Percentiles rank a stretch among this genome's conserved stretches.
phyloP scores from a whole-genome alignment of 2,797 vertebrate genomes.

The Siniperca undulata region DNA sequence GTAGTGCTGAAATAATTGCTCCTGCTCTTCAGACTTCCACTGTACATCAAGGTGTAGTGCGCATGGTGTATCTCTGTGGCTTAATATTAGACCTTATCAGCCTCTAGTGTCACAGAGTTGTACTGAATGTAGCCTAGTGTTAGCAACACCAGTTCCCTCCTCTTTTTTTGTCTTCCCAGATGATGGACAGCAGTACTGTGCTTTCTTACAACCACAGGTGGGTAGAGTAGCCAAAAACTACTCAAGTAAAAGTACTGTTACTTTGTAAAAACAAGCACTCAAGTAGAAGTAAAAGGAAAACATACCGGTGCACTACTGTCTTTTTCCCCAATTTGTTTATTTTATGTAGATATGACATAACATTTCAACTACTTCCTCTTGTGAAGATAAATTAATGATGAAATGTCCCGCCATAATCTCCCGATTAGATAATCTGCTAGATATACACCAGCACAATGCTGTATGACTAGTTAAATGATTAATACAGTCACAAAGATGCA shows the following conservation, averaged over 20 bases:
- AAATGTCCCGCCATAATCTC: neutral
- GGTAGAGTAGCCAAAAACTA: neutral
- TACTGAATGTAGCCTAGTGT: constrained; percentile 5
- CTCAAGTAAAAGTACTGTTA: neutral
- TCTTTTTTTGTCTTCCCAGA: neutral
- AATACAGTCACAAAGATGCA: neutral
- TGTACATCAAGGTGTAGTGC: constrained; percentile 41
- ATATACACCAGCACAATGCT: neutral
- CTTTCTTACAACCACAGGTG: neutral
- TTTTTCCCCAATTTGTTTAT: neutral
- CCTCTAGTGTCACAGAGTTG: constrained; percentile 16
- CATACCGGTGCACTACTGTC: neutral
- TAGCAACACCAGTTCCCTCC: neutral
- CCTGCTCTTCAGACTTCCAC: constrained; percentile 22
- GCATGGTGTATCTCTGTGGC: constrained; percentile 9
- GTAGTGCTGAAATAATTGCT: constrained; percentile 56
- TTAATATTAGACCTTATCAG: constrained; percentile 31
- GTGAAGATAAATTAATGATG: neutral
- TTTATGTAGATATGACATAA: neutral
- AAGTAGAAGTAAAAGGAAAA: neutral
- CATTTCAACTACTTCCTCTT: neutral
- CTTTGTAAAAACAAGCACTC: neutral
- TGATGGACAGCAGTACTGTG: constrained; percentile 18
- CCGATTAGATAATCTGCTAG: neutral
- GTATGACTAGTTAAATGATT: neutral